These are phyloP conservation scores for Anisognathus igniventris DNA, from an alignment of 2,797 vertebrate genomes.

Conservation along the genomic window DNA sequence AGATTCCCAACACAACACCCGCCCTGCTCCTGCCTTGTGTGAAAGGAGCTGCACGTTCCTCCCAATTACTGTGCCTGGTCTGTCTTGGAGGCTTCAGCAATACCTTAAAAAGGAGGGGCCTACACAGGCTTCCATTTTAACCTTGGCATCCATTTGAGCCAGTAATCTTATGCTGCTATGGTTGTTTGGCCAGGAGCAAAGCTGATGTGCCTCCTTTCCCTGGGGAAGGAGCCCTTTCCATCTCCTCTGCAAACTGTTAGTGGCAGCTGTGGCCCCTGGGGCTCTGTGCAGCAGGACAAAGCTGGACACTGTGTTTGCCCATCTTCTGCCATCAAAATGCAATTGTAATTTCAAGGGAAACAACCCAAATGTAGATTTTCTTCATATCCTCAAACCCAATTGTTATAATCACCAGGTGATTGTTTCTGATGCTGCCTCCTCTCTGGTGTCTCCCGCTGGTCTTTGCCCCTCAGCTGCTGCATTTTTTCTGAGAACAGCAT, in stretches of 20 bases:
- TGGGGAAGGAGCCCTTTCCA: neutral
- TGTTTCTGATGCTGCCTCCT: neutral
- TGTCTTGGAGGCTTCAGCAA: neutral
- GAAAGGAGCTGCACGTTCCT: neutral
- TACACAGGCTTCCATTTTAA: neutral
- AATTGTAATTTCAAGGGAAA: neutral
- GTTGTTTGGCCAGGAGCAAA: neutral
- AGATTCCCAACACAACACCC: neutral
- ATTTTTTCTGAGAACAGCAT: neutral
- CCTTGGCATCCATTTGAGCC: neutral
- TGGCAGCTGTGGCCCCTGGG: fast-evolving
- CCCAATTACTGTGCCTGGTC: fast-evolving
- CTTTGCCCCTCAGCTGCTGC: neutral
- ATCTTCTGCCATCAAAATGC: neutral
- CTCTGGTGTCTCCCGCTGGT: neutral
- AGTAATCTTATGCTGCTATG: neutral
- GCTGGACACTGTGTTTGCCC: neutral
- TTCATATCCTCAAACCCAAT: neutral
- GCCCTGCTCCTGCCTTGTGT: fast-evolving
- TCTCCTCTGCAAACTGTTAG: fast-evolving
- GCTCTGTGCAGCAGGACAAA: neutral
- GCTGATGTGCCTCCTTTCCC: neutral
- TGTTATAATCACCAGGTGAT: neutral
- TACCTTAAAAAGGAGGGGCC: neutral
- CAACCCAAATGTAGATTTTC: neutral